Evolutionary conservation across 2,113 vertebrate species (phyloP).

Genomic region (Cariama cristata): DNA sequence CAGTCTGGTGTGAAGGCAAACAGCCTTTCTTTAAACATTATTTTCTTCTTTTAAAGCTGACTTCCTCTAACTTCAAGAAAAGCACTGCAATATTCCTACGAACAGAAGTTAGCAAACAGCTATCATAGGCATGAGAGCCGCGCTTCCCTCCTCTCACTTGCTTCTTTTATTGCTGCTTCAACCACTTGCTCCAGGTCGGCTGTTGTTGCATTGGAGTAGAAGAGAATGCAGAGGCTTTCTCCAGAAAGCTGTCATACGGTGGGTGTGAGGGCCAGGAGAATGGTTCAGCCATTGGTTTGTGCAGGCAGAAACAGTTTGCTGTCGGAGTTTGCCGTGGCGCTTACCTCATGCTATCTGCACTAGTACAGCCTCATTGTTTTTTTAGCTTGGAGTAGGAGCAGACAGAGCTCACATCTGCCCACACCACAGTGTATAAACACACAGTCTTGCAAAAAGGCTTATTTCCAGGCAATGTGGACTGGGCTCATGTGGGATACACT

Average conservation of each 20-base stretch:
- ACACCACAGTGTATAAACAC: neutral
- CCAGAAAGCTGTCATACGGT: neutral
- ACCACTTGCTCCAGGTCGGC: neutral
- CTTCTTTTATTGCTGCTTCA: neutral
- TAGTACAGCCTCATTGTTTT: neutral
- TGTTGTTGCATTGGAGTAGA: neutral
- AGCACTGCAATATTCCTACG: neutral
- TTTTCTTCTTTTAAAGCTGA: neutral
- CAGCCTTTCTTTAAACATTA: neutral
- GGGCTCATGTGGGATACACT: neutral
- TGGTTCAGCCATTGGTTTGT: neutral
- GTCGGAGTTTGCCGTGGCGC: neutral
- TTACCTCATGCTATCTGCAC: neutral
- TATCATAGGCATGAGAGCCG: neutral
- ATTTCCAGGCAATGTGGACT: constrained; percentile 10
- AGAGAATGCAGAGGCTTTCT: neutral
- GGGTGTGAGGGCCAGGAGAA: neutral
- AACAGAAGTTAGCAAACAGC: neutral
- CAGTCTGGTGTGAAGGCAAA: neutral
- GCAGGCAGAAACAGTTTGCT: neutral
- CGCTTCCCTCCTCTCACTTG: neutral
- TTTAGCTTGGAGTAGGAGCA: neutral
- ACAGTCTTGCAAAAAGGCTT: neutral
- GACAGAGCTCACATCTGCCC: neutral
- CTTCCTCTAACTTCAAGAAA: constrained; percentile 7